Percentiles rank a stretch among this genome's conserved stretches.
Evolutionary conservation across 2,797 vertebrate species (phyloP).

Genomic region (Acrocephalus scirpaceus): DNA sequence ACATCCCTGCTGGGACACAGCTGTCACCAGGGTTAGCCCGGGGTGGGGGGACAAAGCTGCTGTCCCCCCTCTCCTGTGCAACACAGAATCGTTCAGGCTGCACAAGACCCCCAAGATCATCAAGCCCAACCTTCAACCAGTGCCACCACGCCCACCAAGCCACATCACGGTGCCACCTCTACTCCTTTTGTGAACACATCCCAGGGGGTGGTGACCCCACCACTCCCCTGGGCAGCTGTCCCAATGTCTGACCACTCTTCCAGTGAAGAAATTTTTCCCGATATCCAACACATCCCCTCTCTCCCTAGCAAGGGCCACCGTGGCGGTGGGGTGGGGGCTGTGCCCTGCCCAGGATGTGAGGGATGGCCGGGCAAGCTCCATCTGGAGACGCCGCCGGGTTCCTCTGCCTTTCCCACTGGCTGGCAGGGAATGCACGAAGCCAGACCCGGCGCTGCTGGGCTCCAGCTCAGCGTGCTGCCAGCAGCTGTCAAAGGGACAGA

Average conservation of each 20-base stretch:
- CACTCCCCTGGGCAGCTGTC: not conserved
- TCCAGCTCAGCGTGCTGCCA: constrained; percentile 14
- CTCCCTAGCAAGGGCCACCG: not conserved
- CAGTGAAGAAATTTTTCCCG: not conserved
- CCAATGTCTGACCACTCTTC: not conserved
- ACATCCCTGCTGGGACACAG: not conserved
- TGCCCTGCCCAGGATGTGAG: not conserved
- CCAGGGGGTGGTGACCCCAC: not conserved
- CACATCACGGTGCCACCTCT: not conserved
- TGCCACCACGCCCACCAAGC: not conserved
- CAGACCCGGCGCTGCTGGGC: not conserved
- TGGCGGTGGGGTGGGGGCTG: not conserved
- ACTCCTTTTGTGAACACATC: accelerated
- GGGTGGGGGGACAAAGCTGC: not conserved
- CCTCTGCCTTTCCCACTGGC: not conserved
- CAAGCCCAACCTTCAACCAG: not conserved
- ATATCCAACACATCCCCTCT: accelerated
- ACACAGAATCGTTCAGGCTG: not conserved
- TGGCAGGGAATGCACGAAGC: not conserved
- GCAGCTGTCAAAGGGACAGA: constrained; percentile 12
- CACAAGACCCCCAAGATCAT: not conserved
- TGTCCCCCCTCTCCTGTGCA: not conserved
- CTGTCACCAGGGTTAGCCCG: not conserved
- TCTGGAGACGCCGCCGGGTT: constrained; percentile 5
- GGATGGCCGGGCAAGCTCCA: not conserved